A percentile compares a stretch with the other conserved stretches of the same genome.
Conservation (phyloP, 2,888 invertebrate species). For the Idaea aversata region DNA sequence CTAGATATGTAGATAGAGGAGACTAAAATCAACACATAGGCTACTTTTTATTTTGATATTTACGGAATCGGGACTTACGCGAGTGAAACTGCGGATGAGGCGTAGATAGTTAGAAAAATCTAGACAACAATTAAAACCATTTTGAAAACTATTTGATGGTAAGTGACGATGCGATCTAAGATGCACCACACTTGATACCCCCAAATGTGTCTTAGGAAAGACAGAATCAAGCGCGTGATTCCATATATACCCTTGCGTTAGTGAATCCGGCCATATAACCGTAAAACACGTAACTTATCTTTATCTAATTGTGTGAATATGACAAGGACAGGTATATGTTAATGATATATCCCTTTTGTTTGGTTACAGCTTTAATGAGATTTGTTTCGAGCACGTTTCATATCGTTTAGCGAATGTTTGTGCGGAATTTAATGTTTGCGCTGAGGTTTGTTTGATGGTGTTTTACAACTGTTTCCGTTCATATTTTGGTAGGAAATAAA, state of each 20-base stretch:
- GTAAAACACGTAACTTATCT: constrained; percentile 8
- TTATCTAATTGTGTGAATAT: constrained; percentile 21
- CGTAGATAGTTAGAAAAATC: no score
- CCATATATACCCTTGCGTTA: not conserved
- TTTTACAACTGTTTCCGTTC: not conserved
- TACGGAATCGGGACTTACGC: no score
- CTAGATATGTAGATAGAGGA: no score
- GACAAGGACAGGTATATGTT: constrained; percentile 26
- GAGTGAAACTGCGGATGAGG: no score
- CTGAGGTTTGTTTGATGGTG: not conserved
- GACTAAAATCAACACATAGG: no score
- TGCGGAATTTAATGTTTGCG: not conserved
- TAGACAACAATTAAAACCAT: no score
- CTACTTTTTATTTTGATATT: no score
- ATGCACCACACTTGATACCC: no score
- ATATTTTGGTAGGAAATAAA: not conserved
- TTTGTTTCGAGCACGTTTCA: constrained; percentile 34
- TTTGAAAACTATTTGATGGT: no score
- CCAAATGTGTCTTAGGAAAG: no score
- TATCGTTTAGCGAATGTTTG: constrained; percentile 5
- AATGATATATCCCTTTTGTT: constrained; percentile 25
- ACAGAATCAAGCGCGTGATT: no score
- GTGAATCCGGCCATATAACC: not conserved
- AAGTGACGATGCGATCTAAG: no score
- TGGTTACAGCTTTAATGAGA: constrained; percentile 32